Percentiles rank a stretch among this genome's conserved stretches.
phyloP scores from a whole-genome alignment of 2,113 vertebrate genomes.

The Cricetomys ansorgei region DNA sequence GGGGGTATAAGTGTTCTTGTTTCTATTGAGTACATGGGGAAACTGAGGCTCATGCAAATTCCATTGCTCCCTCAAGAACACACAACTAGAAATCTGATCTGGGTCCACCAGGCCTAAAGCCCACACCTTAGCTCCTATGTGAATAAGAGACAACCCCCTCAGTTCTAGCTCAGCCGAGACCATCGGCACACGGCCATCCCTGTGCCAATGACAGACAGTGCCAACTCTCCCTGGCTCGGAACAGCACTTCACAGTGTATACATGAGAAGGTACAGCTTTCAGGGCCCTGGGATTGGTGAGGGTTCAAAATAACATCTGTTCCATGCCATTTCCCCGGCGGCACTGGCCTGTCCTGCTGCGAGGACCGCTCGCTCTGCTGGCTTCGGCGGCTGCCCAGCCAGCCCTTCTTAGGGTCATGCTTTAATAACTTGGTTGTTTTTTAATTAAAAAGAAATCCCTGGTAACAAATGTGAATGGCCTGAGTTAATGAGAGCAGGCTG shows the following conservation, averaged over 20 bases:
- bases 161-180: background rate
- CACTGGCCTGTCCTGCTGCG: background rate
- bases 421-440: conserved; percentile 79
- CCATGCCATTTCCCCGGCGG: background rate
- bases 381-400: conserved; percentile 16
- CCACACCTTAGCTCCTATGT: background rate
- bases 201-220: background rate
- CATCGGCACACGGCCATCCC: background rate
- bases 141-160: background rate
- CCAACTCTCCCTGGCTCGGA: fast-evolving
- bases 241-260: background rate
- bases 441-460: conserved; percentile 82
- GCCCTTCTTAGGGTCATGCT: conserved; percentile 60
- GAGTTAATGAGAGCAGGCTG: conserved; percentile 79
- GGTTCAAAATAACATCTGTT: background rate
- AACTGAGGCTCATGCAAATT: background rate
- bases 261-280: background rate
- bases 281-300: background rate
- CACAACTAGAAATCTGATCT: background rate
- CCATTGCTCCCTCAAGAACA: background rate
- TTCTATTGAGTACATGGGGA: background rate
- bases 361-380: background rate
- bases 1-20: too few relatives aligned
- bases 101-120: background rate
- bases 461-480: conserved; percentile 75